Base-by-base conservation (phyloP, 2,888 invertebrate species). In the Acleris sparsana region DNA sequence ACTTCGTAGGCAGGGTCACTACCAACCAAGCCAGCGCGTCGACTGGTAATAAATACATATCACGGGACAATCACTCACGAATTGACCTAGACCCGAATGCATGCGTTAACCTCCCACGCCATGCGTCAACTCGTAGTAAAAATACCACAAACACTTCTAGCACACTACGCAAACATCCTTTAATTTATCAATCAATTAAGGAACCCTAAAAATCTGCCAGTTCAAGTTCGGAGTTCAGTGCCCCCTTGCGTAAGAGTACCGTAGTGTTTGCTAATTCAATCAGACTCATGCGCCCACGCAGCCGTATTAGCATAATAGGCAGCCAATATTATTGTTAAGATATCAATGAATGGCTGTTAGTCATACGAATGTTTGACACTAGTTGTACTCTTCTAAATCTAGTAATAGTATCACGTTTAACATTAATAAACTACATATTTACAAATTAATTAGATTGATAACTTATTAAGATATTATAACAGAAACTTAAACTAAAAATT, bases 211-310 rank as follows among this genome's bases (percentile, higher is more conserved):
- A 62, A 67, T 57, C 60, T 68, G 57, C 29, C 66, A 63, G 62
- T 65, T 68, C 67, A 71, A 72, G 75, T 76, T 74, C 74, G 71
- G 70, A 72, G 80, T 74, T 75, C 76, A 67, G 60, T 62, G 75
- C 77, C 72, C 79, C 71, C 25, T 76, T 76, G 73, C 72, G 71
- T 75, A 75, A 76, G 69, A 60, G 22, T 55, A 63, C 63, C 55
- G 67, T 58, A 62, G 52, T 67, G 61, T 64, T 70, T 65, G 73
- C 73, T 72, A 73, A 73, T 73, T 71, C 70, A 62, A 62, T 65
- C 63, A 62, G 69, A 64, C 58, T 49, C 67, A 58, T 60, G 66
- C 70, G 62, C 71, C 69, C 62, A 69, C 72, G 63, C 67, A 55
- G 46, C 46, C 18, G 18, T 68, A 69, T 69, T 73, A 68, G 61